phyloP scores from a whole-genome alignment of 2,797 vertebrate genomes.

The Vultur gryphus region DNA sequence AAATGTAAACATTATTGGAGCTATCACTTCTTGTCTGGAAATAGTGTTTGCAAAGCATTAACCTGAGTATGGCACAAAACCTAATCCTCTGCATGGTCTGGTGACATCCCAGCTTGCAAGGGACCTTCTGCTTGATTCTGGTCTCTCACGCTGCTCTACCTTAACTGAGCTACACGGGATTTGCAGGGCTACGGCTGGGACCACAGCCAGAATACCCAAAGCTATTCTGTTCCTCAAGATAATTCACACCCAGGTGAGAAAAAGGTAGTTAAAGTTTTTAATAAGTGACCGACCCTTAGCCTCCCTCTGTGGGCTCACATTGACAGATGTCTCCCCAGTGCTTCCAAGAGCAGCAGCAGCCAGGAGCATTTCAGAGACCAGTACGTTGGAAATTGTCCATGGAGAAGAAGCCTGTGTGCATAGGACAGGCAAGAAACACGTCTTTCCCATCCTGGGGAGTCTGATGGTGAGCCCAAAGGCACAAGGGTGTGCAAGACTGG shows the following conservation, averaged over 20 bases:
- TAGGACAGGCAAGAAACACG: background rate
- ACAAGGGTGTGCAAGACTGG: background rate
- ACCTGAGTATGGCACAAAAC: background rate
- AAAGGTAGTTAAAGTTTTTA: background rate
- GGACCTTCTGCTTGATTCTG: background rate
- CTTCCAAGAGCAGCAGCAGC: background rate
- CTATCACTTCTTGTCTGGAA: fast-evolving
- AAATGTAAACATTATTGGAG: background rate
- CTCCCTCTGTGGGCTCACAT: background rate
- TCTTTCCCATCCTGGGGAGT: background rate
- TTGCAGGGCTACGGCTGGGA: background rate
- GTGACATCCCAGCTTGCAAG: background rate
- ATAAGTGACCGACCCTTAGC: background rate
- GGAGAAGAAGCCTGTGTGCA: background rate
- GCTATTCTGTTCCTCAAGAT: background rate
- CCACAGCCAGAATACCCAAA: background rate
- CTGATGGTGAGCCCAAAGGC: background rate
- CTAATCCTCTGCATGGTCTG: fast-evolving
- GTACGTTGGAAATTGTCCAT: background rate
- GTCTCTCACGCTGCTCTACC: background rate
- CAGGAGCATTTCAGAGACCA: background rate
- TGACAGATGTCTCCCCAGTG: background rate
- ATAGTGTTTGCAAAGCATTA: background rate
- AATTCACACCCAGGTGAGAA: background rate
- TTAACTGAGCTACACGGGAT: background rate